These are phyloP conservation scores for Lutraria rhynchaena DNA, from an alignment of 1,140 invertebrate species.

Conservation along the genomic window DNA sequence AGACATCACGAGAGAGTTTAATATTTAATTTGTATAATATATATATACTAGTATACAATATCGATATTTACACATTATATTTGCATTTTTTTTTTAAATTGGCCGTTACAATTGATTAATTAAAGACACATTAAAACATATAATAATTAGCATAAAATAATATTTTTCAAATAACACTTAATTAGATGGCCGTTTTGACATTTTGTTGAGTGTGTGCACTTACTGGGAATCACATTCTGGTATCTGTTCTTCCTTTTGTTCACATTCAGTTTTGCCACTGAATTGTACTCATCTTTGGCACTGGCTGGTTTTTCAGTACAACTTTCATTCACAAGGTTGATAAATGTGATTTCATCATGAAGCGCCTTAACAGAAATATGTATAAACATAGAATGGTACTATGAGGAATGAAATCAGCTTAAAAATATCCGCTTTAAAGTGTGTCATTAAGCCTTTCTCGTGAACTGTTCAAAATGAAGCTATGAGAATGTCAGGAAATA, in stretches of 20 bases:
- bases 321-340: no score
- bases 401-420: no score
- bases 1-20: not conserved
- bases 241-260: constrained; percentile 5
- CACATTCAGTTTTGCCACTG: not conserved
- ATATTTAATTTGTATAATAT: not conserved
- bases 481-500: no score
- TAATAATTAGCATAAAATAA: not conserved
- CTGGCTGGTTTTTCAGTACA: no score
- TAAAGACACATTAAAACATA: not conserved
- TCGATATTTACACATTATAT: not conserved
- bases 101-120: not conserved
- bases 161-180: not conserved
- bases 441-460: no score
- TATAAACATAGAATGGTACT: no score
- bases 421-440: no score
- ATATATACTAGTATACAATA: not conserved
- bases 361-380: no score
- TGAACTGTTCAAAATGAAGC: no score
- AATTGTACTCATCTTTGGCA: not conserved
- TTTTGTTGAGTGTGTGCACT: not conserved
- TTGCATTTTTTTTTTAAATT: not conserved
- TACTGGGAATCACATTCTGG: not conserved
- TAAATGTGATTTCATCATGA: no score
- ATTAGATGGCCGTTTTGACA: no score